Evolutionary conservation across 2,113 vertebrate genomes (phyloP), one percentile per base, ranked within the genome.

Genomic region (Cygnus atratus): DNA sequence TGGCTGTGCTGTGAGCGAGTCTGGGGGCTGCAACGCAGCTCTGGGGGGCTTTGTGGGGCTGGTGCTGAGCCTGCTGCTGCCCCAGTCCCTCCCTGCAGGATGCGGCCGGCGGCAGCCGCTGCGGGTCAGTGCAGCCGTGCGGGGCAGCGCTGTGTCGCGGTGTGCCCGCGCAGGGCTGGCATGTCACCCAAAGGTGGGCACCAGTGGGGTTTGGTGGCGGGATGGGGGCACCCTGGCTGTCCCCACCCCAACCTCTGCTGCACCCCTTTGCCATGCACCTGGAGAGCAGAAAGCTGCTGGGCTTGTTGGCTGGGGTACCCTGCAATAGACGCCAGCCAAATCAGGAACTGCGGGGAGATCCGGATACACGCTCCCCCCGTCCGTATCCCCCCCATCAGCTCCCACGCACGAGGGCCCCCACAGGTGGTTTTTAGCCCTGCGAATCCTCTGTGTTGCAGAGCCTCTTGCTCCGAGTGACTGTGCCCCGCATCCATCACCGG

Each of bases 341-440:
- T 21, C 0, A 3, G 37, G 37, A 31, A 28, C 13, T 3, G 6
- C 29, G 0, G 43, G 12, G 92, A 20, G 25, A 0, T 5, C 26
- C 71, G 66, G 46, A 28, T 17, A 55, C 67, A 0, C 3, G 3
- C 1, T 33, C 33, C 8, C 46, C 3, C 46, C 2, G 20, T 46
- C 46, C 20, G 19, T 21, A 21, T 2, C 29, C 10, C 15, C 29
- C 67, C 13, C 19, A 0, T 2, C 28, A 1, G 16, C 68, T 62
- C 68, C 78, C 10, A 5, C 1, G 1, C 1, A 1, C 52, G 3
- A 5, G 35, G 9, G 1, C 29, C 18, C 9, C 2, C 2, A 17
- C 1, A 2, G n/a, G 2, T 0, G 0, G 21, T 0, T 16, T 11
- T 59, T 54, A 22, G 41, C 7, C 46, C 50, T 62, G 39, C 2